Evolutionary conservation across 1,140 invertebrate species (phyloP).

Genomic region (Parasteatoda tepidariorum): DNA sequence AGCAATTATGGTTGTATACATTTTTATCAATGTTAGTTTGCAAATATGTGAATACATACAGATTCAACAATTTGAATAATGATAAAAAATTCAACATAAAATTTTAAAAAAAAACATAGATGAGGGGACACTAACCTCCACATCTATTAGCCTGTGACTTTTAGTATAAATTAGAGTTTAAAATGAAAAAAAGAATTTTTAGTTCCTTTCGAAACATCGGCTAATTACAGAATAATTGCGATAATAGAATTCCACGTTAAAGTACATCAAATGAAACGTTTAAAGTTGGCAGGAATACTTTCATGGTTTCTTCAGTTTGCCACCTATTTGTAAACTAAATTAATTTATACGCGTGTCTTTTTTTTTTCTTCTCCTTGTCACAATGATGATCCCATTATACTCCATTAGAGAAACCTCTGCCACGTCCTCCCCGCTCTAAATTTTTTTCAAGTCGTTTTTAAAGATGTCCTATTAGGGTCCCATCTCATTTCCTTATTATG

Average conservation of each 20-base stretch:
- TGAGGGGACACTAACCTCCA: too few relatives aligned
- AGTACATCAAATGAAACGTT: background rate
- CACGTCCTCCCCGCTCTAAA: background rate
- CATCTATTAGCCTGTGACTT: too few relatives aligned
- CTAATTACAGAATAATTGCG: too few relatives aligned
- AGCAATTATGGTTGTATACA: too few relatives aligned
- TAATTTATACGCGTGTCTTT: background rate
- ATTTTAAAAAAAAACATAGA: too few relatives aligned
- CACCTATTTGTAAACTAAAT: background rate
- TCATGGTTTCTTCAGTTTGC: background rate
- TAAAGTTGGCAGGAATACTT: background rate
- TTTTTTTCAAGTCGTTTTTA: background rate
- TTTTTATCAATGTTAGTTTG: too few relatives aligned
- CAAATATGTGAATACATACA: too few relatives aligned
- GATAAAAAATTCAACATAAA: too few relatives aligned
- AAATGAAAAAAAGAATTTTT: too few relatives aligned
- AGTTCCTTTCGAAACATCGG: too few relatives aligned
- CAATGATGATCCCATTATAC: background rate
- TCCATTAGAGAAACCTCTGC: background rate
- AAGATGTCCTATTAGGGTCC: background rate
- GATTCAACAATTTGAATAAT: too few relatives aligned
- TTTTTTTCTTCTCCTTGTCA: background rate
- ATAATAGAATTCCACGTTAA: background rate
- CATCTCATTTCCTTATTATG: background rate
- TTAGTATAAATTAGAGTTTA: too few relatives aligned